Evolutionary conservation across 2,113 vertebrate species (phyloP).

Genomic region (Trinectes maculatus): DNA sequence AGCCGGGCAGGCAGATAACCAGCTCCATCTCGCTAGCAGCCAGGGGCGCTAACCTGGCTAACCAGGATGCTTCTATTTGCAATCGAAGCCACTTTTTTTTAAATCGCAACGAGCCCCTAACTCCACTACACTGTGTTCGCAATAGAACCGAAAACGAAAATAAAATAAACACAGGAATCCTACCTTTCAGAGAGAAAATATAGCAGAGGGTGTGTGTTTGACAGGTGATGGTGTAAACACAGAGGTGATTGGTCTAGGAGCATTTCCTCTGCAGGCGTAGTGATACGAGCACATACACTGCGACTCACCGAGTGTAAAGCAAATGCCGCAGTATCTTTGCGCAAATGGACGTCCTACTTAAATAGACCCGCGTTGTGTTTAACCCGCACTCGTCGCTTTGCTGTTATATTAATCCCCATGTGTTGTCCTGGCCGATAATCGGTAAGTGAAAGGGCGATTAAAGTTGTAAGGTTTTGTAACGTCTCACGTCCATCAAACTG

Average conservation of each 20-base stretch:
- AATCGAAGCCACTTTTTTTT: too few species aligned
- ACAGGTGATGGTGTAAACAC: slow-evolving; percentile 82
- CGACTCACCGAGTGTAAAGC: slow-evolving; percentile 52
- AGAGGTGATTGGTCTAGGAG: slow-evolving; percentile 76
- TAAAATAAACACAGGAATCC: slow-evolving; percentile 11
- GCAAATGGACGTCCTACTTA: slow-evolving; percentile 63
- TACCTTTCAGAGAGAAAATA: slow-evolving; percentile 75
- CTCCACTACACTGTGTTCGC: too few species aligned
- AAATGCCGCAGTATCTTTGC: slow-evolving; percentile 81
- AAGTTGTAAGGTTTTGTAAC: not conserved
- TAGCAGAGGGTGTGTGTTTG: slow-evolving; percentile 68
- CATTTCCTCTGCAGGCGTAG: slow-evolving; percentile 71
- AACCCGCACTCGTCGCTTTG: accelerated
- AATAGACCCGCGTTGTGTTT: slow-evolving; percentile 47
- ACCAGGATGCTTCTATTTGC: slow-evolving; percentile 2
- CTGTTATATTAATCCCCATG: accelerated
- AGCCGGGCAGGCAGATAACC: slow-evolving; percentile 55
- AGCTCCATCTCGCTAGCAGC: slow-evolving; percentile 61
- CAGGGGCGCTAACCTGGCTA: slow-evolving; percentile 60
- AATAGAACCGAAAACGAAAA: not conserved
- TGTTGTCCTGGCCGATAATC: not conserved
- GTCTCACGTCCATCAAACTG: slow-evolving; percentile 31
- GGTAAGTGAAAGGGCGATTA: not conserved
- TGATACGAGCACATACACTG: slow-evolving; percentile 54
- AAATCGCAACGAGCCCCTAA: too few species aligned